Percentiles rank a stretch among this genome's conserved stretches.
Conservation (phyloP, 2,888 invertebrate genomes). For the Thecocarcelia acutangulata region DNA sequence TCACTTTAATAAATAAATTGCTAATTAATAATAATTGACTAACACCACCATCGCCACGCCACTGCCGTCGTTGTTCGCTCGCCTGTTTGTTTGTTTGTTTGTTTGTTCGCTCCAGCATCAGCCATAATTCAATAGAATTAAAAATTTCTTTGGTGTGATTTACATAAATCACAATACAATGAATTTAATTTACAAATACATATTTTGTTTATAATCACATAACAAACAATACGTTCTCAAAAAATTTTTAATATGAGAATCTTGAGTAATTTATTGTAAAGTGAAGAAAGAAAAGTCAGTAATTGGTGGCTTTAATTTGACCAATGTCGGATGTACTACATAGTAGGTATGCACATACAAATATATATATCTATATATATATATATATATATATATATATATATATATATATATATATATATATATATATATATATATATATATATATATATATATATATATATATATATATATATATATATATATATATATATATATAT, state of each 20-base stretch:
- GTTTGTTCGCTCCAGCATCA: slow-evolving; percentile 19
- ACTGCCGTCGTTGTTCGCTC: slow-evolving; percentile 5
- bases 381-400: too few species aligned
- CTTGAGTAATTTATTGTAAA: too few species aligned
- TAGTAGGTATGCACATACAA: too few species aligned
- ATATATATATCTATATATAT: too few species aligned
- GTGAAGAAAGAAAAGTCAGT: background rate
- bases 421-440: too few species aligned
- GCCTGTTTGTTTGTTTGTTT: too few species aligned
- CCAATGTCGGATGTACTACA: too few species aligned
- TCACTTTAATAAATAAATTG: slow-evolving; percentile 57
- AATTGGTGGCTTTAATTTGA: background rate
- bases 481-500: too few species aligned
- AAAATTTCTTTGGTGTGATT: slow-evolving; percentile 26
- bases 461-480: too few species aligned
- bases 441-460: too few species aligned
- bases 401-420: too few species aligned
- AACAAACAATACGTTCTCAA: background rate
- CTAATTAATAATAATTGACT: slow-evolving; percentile 61
- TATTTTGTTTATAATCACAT: slow-evolving; percentile 28
- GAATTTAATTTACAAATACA: slow-evolving; percentile 18
- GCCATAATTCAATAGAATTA: slow-evolving; percentile 14
- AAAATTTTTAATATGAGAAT: too few species aligned
- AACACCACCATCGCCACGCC: slow-evolving; percentile 42
- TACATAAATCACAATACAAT: slow-evolving; percentile 47